phyloP scores from a whole-genome alignment of 2,888 invertebrate species.

The Leucozona laternaria region DNA sequence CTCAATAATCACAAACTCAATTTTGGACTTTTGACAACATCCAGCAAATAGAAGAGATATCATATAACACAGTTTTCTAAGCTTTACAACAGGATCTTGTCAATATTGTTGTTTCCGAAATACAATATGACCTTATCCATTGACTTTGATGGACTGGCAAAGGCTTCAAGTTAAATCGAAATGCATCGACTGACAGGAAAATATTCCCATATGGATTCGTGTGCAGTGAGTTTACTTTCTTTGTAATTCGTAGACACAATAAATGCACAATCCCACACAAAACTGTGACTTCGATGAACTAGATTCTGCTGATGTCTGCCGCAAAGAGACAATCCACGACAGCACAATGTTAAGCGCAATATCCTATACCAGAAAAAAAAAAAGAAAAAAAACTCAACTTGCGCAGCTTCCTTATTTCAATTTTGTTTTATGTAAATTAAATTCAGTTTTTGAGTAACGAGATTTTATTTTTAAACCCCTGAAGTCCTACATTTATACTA shows the following conservation, averaged over 20 bases:
- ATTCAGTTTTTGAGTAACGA: constrained; percentile 67
- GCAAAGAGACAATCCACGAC: constrained; percentile 51
- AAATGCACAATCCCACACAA: constrained; percentile 44
- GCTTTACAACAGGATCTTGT: neutral
- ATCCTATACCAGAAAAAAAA: neutral
- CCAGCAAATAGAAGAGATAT: no score
- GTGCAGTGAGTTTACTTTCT: constrained; percentile 52
- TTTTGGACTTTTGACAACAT: no score
- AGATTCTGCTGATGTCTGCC: constrained; percentile 65
- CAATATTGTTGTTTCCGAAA: neutral
- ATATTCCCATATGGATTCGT: constrained; percentile 1
- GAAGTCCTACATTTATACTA: neutral
- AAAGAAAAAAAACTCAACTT: neutral
- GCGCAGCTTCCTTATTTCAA: constrained; percentile 64
- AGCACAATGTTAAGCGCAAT: neutral
- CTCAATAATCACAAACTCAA: no score
- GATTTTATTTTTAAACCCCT: constrained; percentile 53
- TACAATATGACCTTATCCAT: neutral
- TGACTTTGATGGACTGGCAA: constrained; percentile 2
- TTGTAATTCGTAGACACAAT: constrained; percentile 20
- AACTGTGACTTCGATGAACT: constrained; percentile 65
- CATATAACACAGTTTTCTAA: no score
- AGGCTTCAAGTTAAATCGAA: neutral
- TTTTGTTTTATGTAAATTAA: constrained; percentile 72
- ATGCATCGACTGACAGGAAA: neutral